These are phyloP conservation scores for Bombylius discolor DNA, from an alignment of 2,888 invertebrate species.

Conservation along the genomic window DNA sequence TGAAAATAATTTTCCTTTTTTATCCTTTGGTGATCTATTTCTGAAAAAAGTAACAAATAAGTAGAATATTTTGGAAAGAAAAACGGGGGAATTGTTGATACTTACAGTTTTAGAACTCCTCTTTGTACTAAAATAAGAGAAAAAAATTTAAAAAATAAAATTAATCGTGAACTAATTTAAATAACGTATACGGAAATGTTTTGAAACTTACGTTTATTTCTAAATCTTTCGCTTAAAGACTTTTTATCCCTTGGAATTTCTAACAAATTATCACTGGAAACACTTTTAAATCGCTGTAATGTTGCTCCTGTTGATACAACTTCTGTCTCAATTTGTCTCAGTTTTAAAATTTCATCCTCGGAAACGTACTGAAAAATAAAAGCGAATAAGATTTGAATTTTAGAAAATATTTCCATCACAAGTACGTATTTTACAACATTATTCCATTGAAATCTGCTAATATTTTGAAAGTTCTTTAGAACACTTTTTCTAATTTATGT, in stretches of 20 bases:
- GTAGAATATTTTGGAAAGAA: not conserved
- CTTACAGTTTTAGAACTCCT: slow-evolving; percentile 27
- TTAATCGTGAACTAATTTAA: not conserved
- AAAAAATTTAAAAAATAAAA: slow-evolving; percentile 2
- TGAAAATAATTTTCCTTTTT: slow-evolving; percentile 6
- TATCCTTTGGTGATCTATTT: slow-evolving; percentile 29
- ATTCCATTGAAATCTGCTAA: too few species aligned
- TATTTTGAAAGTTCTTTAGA: too few species aligned
- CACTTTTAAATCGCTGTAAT: slow-evolving; percentile 29
- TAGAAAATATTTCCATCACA: too few species aligned
- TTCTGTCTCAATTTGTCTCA: slow-evolving; percentile 24
- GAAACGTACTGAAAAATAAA: slow-evolving; percentile 26
- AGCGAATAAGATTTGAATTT: too few species aligned
- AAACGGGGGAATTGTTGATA: slow-evolving; percentile 9
- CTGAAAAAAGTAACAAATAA: slow-evolving; percentile 14
- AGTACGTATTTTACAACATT: too few species aligned
- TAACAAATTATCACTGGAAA: slow-evolving; percentile 29
- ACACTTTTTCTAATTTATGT: too few species aligned
- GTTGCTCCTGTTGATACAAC: not conserved
- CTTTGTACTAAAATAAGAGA: slow-evolving; percentile 21
- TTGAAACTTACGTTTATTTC: slow-evolving; percentile 23
- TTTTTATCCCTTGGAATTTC: slow-evolving; percentile 32
- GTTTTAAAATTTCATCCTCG: slow-evolving; percentile 28
- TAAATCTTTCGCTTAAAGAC: slow-evolving; percentile 28
- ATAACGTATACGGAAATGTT: not conserved